A percentile compares a stretch with the other conserved stretches of the same genome.
These are phyloP conservation scores for Pentalonia nigronervosa DNA, from an alignment of 1,140 invertebrate genomes.

Conservation along the genomic window DNA sequence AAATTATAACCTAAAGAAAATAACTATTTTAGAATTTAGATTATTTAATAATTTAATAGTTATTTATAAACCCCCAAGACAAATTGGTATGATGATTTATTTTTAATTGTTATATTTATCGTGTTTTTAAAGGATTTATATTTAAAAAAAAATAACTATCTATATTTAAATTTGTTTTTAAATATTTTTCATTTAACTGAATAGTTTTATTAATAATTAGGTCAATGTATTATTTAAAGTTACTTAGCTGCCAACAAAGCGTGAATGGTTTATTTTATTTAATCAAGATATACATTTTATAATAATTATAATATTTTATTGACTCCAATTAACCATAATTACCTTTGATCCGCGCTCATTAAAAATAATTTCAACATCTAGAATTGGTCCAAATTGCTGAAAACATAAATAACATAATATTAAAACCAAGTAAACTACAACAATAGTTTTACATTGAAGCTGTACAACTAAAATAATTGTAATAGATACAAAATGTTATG, in stretches of 20 bases:
- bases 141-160: neutral
- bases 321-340: conserved; percentile 66
- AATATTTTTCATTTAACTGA: neutral
- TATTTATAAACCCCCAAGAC: neutral
- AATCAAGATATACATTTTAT: conserved; percentile 6
- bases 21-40: neutral
- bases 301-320: conserved; percentile 26
- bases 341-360: conserved; percentile 99
- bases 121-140: neutral
- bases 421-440: conserved; percentile 40
- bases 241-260: conserved; percentile 51
- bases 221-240: conserved; percentile 38
- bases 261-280: conserved; percentile 45
- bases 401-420: conserved; percentile 67
- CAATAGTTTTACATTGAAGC: neutral
- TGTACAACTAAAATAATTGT: neutral
- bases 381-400: conserved; percentile 96
- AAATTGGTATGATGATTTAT: neutral
- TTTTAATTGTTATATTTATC: neutral
- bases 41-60: neutral
- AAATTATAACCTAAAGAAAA: neutral
- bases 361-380: conserved; percentile 99
- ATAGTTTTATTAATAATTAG: neutral
- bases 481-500: neutral
- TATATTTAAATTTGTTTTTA: neutral